Conservation (phyloP, 2,113 vertebrate species). For the Tautogolabrus adspersus region DNA sequence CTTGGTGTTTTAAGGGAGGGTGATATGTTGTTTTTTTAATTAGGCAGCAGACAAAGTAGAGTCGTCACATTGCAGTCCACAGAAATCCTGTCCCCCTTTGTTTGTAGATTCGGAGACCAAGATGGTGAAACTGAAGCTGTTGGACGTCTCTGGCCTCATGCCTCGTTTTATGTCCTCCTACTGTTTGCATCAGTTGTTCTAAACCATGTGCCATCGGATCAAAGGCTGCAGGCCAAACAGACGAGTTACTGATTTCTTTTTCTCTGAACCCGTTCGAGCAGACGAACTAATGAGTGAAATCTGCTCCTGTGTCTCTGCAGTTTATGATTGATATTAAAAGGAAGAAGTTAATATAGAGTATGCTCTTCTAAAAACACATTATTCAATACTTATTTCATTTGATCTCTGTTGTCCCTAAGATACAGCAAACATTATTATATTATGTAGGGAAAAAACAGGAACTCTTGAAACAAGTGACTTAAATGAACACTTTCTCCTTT, state of each 20-base stretch:
- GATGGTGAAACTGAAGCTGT: not conserved
- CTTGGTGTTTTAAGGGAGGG: not conserved
- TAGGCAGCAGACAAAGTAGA: not conserved
- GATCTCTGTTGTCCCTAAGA: slow-evolving; percentile 28
- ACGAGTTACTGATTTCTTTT: not conserved
- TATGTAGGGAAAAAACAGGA: not conserved
- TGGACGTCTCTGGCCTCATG: not conserved
- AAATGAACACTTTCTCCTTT: not conserved
- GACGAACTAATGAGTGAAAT: slow-evolving; percentile 17
- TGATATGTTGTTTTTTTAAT: not conserved
- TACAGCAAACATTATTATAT: slow-evolving; percentile 13
- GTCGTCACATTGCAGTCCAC: not conserved
- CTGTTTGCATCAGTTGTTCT: slow-evolving; percentile 5
- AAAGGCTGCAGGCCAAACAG: slow-evolving; percentile 9
- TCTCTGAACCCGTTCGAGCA: not conserved
- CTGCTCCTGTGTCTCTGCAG: not conserved
- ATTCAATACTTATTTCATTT: slow-evolving; percentile 24
- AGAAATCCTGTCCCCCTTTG: not conserved
- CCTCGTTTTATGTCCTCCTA: not conserved
- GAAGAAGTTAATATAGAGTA: slow-evolving; percentile 17
- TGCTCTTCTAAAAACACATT: slow-evolving; percentile 5
- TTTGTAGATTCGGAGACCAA: not conserved
- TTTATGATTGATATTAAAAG: slow-evolving; percentile 14
- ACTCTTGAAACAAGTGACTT: slow-evolving; percentile 8
- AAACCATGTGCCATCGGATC: not conserved